Evolutionary conservation across 2,113 vertebrate species (phyloP).

Genomic region (Hyla sarda): DNA sequence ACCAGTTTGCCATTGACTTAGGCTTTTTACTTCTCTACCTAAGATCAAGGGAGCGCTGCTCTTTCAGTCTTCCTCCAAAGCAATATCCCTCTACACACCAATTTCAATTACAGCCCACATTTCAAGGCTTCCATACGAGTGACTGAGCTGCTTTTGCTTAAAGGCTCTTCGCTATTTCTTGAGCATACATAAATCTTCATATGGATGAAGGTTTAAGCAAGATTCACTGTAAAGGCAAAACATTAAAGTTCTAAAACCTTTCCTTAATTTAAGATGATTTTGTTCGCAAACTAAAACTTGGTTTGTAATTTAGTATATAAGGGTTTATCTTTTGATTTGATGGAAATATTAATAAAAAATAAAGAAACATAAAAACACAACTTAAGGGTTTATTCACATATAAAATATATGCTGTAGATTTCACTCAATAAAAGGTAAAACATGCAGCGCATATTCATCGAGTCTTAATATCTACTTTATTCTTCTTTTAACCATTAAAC

Average conservation of each 20-base stretch:
- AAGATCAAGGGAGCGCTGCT: conserved; percentile 24
- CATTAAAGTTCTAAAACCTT: background rate
- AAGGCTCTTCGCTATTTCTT: conserved; percentile 18
- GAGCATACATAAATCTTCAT: conserved; percentile 25
- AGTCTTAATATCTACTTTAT: no score
- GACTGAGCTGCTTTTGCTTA: conserved; percentile 22
- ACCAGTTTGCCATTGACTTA: conserved; percentile 16
- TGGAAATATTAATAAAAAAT: no score
- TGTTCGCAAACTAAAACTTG: background rate
- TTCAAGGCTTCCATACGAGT: conserved; percentile 34
- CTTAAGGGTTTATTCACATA: no score
- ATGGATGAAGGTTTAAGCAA: background rate
- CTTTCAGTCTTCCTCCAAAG: conserved; percentile 33
- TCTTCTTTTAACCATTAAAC: no score
- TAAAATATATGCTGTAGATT: no score
- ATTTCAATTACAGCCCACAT: conserved; percentile 19
- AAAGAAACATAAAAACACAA: no score
- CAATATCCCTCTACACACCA: conserved; percentile 35
- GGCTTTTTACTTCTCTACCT: background rate
- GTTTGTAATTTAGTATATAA: no score
- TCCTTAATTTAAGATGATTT: background rate
- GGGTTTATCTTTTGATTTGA: no score
- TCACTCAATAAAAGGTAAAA: no score
- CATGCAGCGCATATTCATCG: no score
- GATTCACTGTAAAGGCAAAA: background rate